These are phyloP conservation scores for Fregata magnificens DNA, from an alignment of 2,113 vertebrate genomes.

Conservation along the genomic window DNA sequence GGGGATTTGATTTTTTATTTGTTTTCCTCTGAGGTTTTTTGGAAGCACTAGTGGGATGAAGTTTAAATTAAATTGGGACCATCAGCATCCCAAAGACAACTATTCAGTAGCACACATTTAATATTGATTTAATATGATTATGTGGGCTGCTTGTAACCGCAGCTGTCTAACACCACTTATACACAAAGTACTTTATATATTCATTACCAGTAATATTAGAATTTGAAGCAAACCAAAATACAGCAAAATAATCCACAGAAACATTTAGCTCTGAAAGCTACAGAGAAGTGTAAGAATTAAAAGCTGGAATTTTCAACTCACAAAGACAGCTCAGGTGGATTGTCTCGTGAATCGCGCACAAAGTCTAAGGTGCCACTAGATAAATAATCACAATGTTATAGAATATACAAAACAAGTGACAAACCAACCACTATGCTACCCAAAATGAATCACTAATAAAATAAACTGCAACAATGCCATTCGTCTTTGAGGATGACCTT, in stretches of 20 bases:
- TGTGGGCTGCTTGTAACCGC: slow-evolving; percentile 10
- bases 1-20: slow-evolving; percentile 55
- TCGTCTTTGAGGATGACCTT: not conserved
- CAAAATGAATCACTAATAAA: not conserved
- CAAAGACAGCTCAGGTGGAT: not conserved
- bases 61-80: slow-evolving; percentile 52
- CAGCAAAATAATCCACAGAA: not conserved
- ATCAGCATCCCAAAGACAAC: slow-evolving; percentile 21
- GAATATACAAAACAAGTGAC: not conserved
- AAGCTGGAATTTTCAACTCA: not conserved
- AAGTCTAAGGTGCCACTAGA: not conserved
- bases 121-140: slow-evolving; percentile 46
- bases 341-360: not conserved
- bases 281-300: not conserved
- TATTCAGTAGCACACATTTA: slow-evolving; percentile 8
- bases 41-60: slow-evolving; percentile 17
- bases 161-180: not conserved
- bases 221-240: not conserved
- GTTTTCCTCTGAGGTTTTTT: slow-evolving; percentile 49
- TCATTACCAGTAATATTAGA: not conserved
- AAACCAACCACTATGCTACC: not conserved
- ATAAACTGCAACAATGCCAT: not conserved
- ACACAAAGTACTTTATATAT: not conserved
- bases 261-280: not conserved
- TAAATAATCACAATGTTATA: not conserved